These are phyloP conservation scores for Fregata magnificens DNA, from an alignment of 2,113 vertebrate species.

Conservation along the genomic window DNA sequence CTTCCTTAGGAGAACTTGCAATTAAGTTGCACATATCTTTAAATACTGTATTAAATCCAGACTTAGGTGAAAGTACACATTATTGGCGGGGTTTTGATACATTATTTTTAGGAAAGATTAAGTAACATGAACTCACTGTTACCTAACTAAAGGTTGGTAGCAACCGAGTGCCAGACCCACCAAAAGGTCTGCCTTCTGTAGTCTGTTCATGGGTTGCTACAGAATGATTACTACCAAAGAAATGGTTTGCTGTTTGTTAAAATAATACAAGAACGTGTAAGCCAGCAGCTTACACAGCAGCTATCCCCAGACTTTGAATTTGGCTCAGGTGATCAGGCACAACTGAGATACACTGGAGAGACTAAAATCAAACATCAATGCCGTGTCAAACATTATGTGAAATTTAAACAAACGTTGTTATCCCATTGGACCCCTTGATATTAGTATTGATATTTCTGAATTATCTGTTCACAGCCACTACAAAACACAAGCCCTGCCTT, in stretches of 20 bases:
- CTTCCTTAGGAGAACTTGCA: neutral
- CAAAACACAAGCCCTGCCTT: neutral
- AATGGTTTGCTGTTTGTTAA: neutral
- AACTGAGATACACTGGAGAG: neutral
- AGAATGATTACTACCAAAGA: neutral
- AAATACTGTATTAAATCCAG: neutral
- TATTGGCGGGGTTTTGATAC: neutral
- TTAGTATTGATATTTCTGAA: neutral
- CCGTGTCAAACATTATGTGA: neutral
- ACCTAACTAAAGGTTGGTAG: neutral
- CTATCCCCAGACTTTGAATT: neutral
- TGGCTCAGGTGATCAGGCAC: neutral
- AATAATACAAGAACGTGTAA: neutral
- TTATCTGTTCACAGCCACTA: neutral
- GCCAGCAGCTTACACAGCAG: neutral
- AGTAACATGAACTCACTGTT: neutral
- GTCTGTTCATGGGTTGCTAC: neutral
- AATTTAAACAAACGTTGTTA: neutral
- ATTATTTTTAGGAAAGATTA: neutral
- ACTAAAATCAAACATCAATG: neutral
- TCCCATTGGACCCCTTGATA: neutral
- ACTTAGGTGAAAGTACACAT: neutral
- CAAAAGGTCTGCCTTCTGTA: neutral
- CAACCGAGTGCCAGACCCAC: neutral
- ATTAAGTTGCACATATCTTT: neutral